Evolutionary conservation across 53 echinoderm and acorn worm species (phyloP).

Genomic region (Pentamera pediparva): DNA sequence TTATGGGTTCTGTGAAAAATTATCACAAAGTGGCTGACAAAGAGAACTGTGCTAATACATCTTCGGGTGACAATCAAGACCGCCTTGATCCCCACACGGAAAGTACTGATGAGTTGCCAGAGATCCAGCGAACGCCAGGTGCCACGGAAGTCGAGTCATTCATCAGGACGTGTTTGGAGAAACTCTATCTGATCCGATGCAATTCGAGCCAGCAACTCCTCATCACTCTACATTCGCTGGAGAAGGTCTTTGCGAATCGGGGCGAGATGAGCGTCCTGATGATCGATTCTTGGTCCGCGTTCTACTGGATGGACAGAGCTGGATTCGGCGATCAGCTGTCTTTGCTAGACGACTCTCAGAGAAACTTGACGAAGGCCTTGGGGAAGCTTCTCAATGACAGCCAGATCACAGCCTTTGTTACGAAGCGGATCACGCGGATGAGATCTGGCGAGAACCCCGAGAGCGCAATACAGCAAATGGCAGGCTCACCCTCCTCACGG

Average conservation of each 20-base stretch:
- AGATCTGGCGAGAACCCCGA: no score
- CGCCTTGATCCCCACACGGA: neutral
- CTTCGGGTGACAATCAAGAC: neutral
- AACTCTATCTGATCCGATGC: constrained; percentile 56
- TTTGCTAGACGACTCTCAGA: constrained; percentile 42
- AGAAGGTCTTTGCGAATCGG: constrained; percentile 63
- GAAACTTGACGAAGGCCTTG: constrained; percentile 33
- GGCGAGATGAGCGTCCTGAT: constrained; percentile 60
- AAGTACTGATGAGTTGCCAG: neutral
- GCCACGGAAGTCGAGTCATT: constrained; percentile 59
- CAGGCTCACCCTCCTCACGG: no score
- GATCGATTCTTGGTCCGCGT: constrained; percentile 73
- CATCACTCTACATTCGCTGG: constrained; percentile 72
- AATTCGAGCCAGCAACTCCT: constrained; percentile 67
- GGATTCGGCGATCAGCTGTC: constrained; percentile 55
- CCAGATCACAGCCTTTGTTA: constrained; percentile 60
- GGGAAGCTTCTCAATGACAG: constrained; percentile 63
- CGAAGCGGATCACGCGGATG: constrained; percentile 21
- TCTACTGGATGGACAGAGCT: constrained; percentile 80
- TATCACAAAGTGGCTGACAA: no score
- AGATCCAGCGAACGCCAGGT: neutral
- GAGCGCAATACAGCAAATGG: no score
- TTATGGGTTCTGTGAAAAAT: constrained; percentile 29
- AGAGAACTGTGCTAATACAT: no score
- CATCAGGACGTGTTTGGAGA: constrained; percentile 61